Conservation (phyloP, 92 coral and sea anemone species). For the Actinostola sp. region DNA sequence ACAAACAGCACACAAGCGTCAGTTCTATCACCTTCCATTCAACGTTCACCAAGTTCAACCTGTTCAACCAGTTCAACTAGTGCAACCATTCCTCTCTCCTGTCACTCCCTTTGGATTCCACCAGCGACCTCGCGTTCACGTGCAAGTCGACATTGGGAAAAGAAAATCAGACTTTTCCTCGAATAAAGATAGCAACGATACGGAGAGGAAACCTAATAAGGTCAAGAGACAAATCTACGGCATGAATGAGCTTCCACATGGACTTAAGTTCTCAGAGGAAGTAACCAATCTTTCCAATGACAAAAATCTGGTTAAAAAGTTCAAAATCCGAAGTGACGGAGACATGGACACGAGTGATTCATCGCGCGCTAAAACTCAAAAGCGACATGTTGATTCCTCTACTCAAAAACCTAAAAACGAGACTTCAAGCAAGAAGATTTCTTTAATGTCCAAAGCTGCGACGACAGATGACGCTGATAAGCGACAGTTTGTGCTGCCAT, state of each 20-base stretch:
- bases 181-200: background rate
- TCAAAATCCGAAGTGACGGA: background rate
- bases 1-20: slow-evolving; percentile 11
- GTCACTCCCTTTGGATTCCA: slow-evolving; percentile 2
- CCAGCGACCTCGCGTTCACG: slow-evolving; percentile 57
- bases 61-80: background rate
- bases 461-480: slow-evolving; percentile 3
- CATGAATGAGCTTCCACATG: slow-evolving; percentile 51
- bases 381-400: slow-evolving; percentile 6
- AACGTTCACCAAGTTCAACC: background rate
- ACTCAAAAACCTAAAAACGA: background rate
- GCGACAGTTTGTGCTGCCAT: slow-evolving; percentile 42
- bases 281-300: background rate
- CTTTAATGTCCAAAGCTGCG: background rate
- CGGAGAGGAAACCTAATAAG: background rate
- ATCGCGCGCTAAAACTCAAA: background rate
- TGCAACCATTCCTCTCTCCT: slow-evolving; percentile 2
- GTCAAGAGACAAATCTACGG: slow-evolving; percentile 64
- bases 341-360: no score
- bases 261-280: slow-evolving; percentile 10
- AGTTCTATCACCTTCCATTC: slow-evolving; percentile 14
- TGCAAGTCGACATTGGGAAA: slow-evolving; percentile 12
- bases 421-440: background rate
- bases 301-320: background rate
- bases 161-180: slow-evolving; percentile 33